Evolutionary conservation across 2,113 vertebrate species (phyloP).

Genomic region (Crotophaga sulcirostris): DNA sequence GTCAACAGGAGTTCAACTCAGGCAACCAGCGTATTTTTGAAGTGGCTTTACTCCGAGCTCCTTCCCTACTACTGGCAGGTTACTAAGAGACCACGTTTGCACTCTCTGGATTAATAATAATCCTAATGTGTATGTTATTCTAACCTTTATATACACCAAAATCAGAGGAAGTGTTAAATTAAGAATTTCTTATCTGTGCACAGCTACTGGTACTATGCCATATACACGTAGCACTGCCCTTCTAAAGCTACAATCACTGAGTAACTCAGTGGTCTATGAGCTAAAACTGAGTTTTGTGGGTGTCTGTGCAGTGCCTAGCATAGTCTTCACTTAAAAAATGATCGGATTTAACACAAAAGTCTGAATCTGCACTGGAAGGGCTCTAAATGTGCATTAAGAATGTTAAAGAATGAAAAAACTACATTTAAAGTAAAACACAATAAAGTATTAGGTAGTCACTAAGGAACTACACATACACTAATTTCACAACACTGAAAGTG

Average conservation of each 20-base stretch:
- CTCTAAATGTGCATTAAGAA: background rate
- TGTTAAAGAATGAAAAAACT: background rate
- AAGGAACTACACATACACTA: background rate
- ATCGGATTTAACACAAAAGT: background rate
- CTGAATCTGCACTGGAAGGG: background rate
- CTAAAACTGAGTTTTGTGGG: background rate
- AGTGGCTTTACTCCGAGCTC: background rate
- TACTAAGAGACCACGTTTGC: slow-evolving; percentile 28
- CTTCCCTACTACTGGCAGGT: background rate
- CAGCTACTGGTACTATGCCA: background rate
- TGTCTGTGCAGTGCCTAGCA: accelerated
- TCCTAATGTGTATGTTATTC: background rate
- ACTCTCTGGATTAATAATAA: slow-evolving; percentile 53
- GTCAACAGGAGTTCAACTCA: slow-evolving; percentile 60
- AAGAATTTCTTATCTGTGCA: background rate
- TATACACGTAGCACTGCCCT: background rate
- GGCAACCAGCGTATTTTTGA: slow-evolving; percentile 32
- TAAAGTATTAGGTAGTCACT: background rate
- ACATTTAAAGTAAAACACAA: background rate
- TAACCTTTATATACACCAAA: slow-evolving; percentile 23
- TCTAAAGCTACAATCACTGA: background rate
- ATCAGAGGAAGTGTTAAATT: slow-evolving; percentile 29
- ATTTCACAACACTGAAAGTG: background rate
- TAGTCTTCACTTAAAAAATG: background rate
- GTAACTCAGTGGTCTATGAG: background rate